Evolutionary conservation across 2,113 vertebrate genomes (phyloP), one percentile per base, ranked within the genome.

Genomic region (Paracanthobrama guichenoti): DNA sequence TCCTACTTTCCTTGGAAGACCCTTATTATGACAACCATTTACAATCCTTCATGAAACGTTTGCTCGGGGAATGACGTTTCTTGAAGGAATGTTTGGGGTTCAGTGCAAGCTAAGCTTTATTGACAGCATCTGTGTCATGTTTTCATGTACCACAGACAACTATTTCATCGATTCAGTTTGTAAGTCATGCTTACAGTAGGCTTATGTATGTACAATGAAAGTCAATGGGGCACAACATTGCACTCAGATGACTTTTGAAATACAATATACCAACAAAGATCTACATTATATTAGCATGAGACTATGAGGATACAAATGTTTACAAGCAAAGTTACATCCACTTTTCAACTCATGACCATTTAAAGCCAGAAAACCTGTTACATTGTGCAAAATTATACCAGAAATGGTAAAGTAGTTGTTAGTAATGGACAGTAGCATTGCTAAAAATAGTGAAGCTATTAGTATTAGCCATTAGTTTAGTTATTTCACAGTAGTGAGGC

Each of bases 21-120:
- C 73, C 73, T 53, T 53, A 26, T 53, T 75, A 75, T 31, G 24
- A 50, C 39, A 50, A 46, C 26, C 39, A 66, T 80, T 80, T 42
- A 42, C 31, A 42, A 78, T n/a, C 53, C 31, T 62, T 28, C 59
- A 22, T 16, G 46, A 28, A 50, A 28, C 48, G 22, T 48, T 46
- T 26, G 28, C 59, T 48, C 8, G 0, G 55, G 39, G 31, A 46
- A 24, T 9, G 57, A 46, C 75, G 3, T 28, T 39, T 44, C 3
- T 42, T 78, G 12, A 57, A 35, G 9, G n/a, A 72, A 72, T 73
- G 39, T 48, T 73, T 73, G 1, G 12, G 20, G 12, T 48, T 73
- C 42, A 44, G 13, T 26, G 11, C 7, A 73, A n/a, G n/a, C 48
- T 48, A 73, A 73, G 44, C 71, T 48, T 2, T 42, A 42, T 42